Evolutionary conservation across 2,888 invertebrate genomes (phyloP).

Genomic region (Drosophila paramelanica): DNA sequence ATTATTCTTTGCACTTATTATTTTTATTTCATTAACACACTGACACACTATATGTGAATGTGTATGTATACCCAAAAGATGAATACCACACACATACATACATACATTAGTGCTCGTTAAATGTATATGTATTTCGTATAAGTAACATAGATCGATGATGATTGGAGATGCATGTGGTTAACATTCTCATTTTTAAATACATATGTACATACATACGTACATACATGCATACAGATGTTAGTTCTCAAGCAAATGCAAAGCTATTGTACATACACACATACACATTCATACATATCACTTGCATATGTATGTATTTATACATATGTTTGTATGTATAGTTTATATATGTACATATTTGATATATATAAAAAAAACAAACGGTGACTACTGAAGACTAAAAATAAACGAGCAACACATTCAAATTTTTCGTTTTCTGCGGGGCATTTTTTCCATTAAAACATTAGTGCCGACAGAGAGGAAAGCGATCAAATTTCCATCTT

Average conservation of each 20-base stretch:
- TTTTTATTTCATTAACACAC: background rate
- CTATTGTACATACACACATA: constrained; percentile 5
- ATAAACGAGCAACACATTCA: constrained; percentile 62
- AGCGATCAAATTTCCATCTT: constrained; percentile 69
- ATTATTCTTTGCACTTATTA: constrained; percentile 1
- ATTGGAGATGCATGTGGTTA: constrained; percentile 2
- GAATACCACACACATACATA: background rate
- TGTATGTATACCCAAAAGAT: constrained; percentile 7
- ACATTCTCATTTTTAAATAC: constrained; percentile 3
- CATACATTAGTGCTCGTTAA: background rate
- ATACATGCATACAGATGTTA: background rate
- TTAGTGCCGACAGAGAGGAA: constrained; percentile 39
- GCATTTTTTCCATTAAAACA: constrained; percentile 54
- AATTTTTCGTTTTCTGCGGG: constrained; percentile 32
- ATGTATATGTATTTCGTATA: constrained; percentile 4
- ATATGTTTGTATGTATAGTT: constrained; percentile 18
- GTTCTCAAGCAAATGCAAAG: constrained; percentile 1
- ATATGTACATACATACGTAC: constrained; percentile 5
- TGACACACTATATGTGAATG: background rate
- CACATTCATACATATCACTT: background rate
- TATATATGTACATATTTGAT: constrained; percentile 11
- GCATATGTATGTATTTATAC: constrained; percentile 17
- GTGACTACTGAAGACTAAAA: constrained; percentile 67
- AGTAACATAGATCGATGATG: constrained; percentile 9
- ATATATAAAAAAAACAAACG: constrained; percentile 36